Base-by-base conservation (phyloP, 2,888 invertebrate genomes). In the Lochmaea crataegi region DNA sequence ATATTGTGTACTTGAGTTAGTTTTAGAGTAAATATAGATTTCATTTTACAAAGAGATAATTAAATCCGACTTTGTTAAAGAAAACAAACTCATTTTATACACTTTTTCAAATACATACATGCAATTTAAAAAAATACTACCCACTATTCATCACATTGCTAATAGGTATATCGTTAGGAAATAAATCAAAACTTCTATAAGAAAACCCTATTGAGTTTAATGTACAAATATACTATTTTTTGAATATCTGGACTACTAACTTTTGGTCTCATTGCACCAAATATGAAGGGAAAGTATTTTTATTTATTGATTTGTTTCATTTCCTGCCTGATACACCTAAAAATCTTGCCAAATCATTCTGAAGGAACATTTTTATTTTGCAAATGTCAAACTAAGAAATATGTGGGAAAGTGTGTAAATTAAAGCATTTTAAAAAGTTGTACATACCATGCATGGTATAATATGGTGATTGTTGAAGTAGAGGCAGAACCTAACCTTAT, bases 371-470 rank as follows among this genome's bases (percentile, higher is more conserved):
- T 26, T 38, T 61, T 51, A 65, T 45, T 67, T 7, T 60, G 6
- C 22, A 73, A 65, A 69, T 32, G 58, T 42, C 22, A 71, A 72
- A 68, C 18, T 65, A 70, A 64, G 58, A 68, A 73, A 75, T 68
- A 77, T 68, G 74, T 76, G 78, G 74, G 74, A 79, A 78, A 79
- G 79, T 79, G 64, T 68, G 71, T 65, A 72, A 64, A 73, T 72
- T 66, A 76, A 68, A 75, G 76, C 72, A 75, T 77, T 79, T 74
- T 77, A 79, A 79, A 80, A 79, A 80, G 77, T 78, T 75, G 77
- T 84, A 85, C 84, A 83, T 84, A 85, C 85, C 84, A 83, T 84
- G 83, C 84, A 85, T 85, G 82, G 82, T 82, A 83, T 83, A 85
- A 86, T 83, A 83, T 85, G 84, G 85, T 84, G 83, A 83, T 82